Evolutionary conservation across 2,888 invertebrate species (phyloP).

Genomic region (Adela reaumurella): DNA sequence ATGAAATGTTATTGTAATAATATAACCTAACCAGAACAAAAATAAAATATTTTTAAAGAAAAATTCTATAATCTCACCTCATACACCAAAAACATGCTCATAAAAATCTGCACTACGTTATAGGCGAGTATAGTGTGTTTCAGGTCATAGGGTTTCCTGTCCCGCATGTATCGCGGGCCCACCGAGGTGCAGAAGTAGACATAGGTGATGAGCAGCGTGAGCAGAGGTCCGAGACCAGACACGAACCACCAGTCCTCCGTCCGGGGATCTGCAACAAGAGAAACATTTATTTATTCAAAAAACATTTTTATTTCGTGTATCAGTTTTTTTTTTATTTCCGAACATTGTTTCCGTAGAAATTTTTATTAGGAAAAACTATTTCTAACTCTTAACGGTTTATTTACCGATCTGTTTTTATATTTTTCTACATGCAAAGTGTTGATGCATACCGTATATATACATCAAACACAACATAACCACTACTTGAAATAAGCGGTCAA

Average conservation of each 20-base stretch:
- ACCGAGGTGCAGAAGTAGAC: conserved; percentile 70
- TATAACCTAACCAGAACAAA: too few species aligned
- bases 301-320: too few species aligned
- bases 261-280: conserved; percentile 61
- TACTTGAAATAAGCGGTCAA: too few species aligned
- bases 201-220: conserved; percentile 62
- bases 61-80: conserved; percentile 26
- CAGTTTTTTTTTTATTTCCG: too few species aligned
- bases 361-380: too few species aligned
- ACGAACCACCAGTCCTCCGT: conserved; percentile 77
- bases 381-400: too few species aligned
- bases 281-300: not conserved
- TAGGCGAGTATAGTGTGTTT: conserved; percentile 72
- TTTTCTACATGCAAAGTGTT: too few species aligned
- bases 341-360: too few species aligned
- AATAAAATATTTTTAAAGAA: conserved; percentile 2
- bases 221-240: conserved; percentile 69
- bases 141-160: conserved; percentile 68
- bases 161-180: conserved; percentile 74
- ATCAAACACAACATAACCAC: too few species aligned
- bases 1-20: too few species aligned
- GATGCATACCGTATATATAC: too few species aligned
- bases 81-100: conserved; percentile 70
- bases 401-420: too few species aligned
- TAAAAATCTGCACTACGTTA: conserved; percentile 84